Evolutionary conservation across 2,113 vertebrate species (phyloP), one percentile per base, ranked within the genome.

Genomic region (Tringa solitaria): DNA sequence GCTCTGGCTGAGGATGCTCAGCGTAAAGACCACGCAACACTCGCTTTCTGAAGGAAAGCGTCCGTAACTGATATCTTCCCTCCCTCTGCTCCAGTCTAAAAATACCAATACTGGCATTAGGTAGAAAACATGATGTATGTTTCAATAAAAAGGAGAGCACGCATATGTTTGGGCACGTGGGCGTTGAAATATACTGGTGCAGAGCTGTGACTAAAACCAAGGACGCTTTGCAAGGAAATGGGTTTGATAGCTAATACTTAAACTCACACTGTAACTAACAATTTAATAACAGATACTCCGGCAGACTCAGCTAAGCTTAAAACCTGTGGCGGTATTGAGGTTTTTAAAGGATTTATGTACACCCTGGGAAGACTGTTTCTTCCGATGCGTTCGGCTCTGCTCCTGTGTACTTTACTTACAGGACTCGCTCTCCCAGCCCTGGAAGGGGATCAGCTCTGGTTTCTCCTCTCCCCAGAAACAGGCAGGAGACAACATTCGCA

Each of bases 211-310:
- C 90, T 78, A 77, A 91, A 91, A 74, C 78, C 46, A 61, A 95
- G 87, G 87, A 63, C 22, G 24, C 91, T 81, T 53, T n/a, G 56
- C 65, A 79, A 84, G 73, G 82, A 84, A 83, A 78, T n/a, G 48
- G 82, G 43, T 75, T 83, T 73, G 92, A 90, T 30, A 68, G 92
- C 60, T 69, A 48, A 88, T 32, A 12, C 90, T 91, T 56, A 80
- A 93, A 77, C 75, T 56, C 89, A 46, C 16, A n/a, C 82, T 88
- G 93, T 68, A 93, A 87, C 82, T 92, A 96, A 95, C 93, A 93
- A 91, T 93, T 90, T 80, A 93, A 92, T 93, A 92, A 92, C 70
- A 33, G 83, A 90, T 56, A 48, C 79, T 73, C 88, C 51, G 57
- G 82, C 57, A 85, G 77, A 16, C 77, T 65, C 90, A 60, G 75